Conservation (phyloP, 2,888 invertebrate genomes). For the Caradrina kadenii region DNA sequence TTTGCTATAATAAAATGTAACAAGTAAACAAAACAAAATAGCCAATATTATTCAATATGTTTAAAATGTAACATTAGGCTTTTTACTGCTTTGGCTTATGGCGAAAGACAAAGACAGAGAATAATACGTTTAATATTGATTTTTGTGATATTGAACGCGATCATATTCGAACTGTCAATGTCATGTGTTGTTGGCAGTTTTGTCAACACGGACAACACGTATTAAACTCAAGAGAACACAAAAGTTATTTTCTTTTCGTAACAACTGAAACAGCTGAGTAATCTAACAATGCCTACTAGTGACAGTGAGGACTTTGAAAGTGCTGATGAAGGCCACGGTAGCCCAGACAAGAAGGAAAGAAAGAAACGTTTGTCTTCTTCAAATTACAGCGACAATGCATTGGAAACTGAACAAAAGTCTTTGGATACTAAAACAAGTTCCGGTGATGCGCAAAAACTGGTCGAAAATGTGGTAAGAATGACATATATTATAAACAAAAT, state of each 20-base stretch:
- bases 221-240: constrained; percentile 23
- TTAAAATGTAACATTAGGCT: background rate
- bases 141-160: constrained; percentile 36
- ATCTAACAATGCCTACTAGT: constrained; percentile 91
- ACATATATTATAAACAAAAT: background rate
- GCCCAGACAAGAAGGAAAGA: constrained; percentile 78
- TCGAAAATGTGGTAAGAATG: constrained; percentile 56
- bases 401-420: constrained; percentile 74
- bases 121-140: background rate
- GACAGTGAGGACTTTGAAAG: constrained; percentile 95
- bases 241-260: constrained; percentile 11
- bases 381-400: constrained; percentile 81
- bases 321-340: constrained; percentile 92
- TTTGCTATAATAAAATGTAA: background rate
- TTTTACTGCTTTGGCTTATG: background rate
- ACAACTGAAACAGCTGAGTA: constrained; percentile 16
- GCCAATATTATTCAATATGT: background rate
- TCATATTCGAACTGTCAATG: constrained; percentile 36
- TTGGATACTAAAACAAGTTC: constrained; percentile 57
- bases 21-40: background rate
- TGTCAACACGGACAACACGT: constrained; percentile 67
- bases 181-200: constrained; percentile 62
- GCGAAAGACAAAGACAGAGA: background rate
- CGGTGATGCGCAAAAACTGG: constrained; percentile 47
- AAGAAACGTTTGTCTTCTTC: constrained; percentile 83